These are phyloP conservation scores for Euproctis similis DNA, from an alignment of 2,888 invertebrate species.

Conservation along the genomic window DNA sequence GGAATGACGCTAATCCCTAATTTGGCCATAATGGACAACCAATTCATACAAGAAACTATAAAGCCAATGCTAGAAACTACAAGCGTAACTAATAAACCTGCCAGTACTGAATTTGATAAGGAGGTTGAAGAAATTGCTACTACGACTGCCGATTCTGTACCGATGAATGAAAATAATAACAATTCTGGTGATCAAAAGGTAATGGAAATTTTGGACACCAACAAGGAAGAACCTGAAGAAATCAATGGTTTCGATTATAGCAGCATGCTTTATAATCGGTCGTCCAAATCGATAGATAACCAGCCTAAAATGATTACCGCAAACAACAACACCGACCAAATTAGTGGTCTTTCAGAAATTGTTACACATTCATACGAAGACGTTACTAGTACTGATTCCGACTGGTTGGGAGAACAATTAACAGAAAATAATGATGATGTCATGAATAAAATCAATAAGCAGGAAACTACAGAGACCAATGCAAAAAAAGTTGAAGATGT, in stretches of 20 bases:
- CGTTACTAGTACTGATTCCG: slow-evolving; percentile 39
- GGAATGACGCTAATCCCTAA: neutral
- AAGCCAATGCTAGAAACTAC: slow-evolving; percentile 8
- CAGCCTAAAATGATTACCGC: neutral
- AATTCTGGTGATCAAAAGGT: slow-evolving; percentile 31
- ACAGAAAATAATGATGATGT: slow-evolving; percentile 47
- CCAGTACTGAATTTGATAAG: neutral
- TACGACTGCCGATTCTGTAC: slow-evolving; percentile 22
- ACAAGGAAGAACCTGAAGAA: slow-evolving; percentile 31
- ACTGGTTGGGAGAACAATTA: slow-evolving; percentile 56
- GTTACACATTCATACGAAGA: slow-evolving; percentile 21
- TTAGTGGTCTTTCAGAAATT: slow-evolving; percentile 11
- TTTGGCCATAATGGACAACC: slow-evolving; percentile 1
- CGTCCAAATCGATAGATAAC: slow-evolving; percentile 51
- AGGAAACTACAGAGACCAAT: slow-evolving; percentile 39
- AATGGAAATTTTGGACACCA: slow-evolving; percentile 32
- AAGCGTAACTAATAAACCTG: slow-evolving; percentile 2
- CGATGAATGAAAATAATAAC: slow-evolving; percentile 29
- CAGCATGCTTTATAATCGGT: slow-evolving; percentile 49
- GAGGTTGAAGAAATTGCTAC: slow-evolving; percentile 5
- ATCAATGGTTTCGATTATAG: slow-evolving; percentile 49
- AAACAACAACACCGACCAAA: slow-evolving; percentile 6
- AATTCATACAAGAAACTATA: slow-evolving; percentile 4
- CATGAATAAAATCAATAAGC: slow-evolving; percentile 40
- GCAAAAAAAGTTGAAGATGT: slow-evolving; percentile 44